Percentiles rank a stretch among this genome's conserved stretches.
phyloP scores from a whole-genome alignment of 2,113 vertebrate genomes.

The Columbina picui region DNA sequence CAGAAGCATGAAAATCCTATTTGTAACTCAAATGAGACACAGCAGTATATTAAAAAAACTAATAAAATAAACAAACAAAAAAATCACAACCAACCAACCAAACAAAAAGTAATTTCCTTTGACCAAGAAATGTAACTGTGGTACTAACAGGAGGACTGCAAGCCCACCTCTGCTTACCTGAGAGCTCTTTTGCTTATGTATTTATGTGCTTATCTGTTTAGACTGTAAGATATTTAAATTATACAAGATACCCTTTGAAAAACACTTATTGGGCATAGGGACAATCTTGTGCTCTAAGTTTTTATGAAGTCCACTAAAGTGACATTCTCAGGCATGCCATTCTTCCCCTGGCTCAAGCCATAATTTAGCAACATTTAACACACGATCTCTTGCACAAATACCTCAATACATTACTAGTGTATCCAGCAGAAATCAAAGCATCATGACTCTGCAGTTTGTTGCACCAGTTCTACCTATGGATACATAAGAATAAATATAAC shows the following conservation, averaged over 20 bases:
- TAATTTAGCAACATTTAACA: background rate
- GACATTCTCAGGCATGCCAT: background rate
- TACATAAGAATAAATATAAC: background rate
- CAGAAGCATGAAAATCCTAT: background rate
- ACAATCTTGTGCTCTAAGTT: background rate
- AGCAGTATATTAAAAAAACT: background rate
- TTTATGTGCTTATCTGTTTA: background rate
- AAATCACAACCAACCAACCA: no score
- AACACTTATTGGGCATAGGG: background rate
- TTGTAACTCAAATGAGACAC: background rate
- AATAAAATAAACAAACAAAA: no score
- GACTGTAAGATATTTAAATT: background rate
- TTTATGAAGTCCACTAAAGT: background rate
- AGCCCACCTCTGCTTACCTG: background rate
- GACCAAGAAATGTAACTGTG: background rate
- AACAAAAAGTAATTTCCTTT: background rate
- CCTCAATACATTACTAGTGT: fast-evolving
- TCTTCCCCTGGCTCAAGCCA: background rate
- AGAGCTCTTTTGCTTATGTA: background rate
- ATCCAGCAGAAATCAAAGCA: background rate
- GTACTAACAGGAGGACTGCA: background rate
- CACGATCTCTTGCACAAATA: background rate
- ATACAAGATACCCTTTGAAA: background rate
- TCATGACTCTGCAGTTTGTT: background rate
- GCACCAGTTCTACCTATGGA: background rate